Conservation (phyloP, 2,888 invertebrate genomes). For the Lasioglossum calceatum region DNA sequence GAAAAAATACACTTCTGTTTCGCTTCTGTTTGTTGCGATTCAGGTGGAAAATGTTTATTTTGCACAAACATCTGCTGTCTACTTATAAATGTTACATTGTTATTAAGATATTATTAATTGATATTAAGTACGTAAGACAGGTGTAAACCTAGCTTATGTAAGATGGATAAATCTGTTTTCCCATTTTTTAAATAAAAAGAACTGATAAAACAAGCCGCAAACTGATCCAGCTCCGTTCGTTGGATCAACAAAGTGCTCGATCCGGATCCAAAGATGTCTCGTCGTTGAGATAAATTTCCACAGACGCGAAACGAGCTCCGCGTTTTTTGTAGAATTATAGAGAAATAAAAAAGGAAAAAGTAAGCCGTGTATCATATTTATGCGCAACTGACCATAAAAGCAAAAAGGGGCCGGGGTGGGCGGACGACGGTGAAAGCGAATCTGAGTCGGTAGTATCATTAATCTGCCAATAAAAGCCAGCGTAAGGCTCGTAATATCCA, state of each 20-base stretch:
- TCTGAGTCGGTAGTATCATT: slow-evolving; percentile 65
- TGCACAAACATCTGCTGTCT: too few relatives aligned
- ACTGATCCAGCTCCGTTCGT: not conserved
- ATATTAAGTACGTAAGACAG: too few relatives aligned
- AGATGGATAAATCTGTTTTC: not conserved
- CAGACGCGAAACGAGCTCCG: not conserved
- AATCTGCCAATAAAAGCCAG: slow-evolving; percentile 59
- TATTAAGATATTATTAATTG: not conserved
- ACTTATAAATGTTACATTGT: not conserved
- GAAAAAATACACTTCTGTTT: too few relatives aligned
- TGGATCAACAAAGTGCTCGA: not conserved
- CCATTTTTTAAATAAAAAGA: too few relatives aligned
- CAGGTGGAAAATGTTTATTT: too few relatives aligned
- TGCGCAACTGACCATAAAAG: slow-evolving; percentile 51
- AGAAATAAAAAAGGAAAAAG: slow-evolving; percentile 37
- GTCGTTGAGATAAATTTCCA: not conserved
- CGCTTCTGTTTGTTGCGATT: too few relatives aligned
- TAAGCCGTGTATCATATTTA: slow-evolving; percentile 57
- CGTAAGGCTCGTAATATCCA: slow-evolving; percentile 51
- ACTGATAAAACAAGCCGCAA: not conserved
- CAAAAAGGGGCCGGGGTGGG: slow-evolving; percentile 59
- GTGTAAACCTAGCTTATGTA: too few relatives aligned
- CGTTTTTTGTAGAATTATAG: not conserved
- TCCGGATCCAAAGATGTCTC: not conserved
- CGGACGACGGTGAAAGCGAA: slow-evolving; percentile 67